Conservation (phyloP, 2,113 vertebrate genomes). For the Lonchura striata region DNA sequence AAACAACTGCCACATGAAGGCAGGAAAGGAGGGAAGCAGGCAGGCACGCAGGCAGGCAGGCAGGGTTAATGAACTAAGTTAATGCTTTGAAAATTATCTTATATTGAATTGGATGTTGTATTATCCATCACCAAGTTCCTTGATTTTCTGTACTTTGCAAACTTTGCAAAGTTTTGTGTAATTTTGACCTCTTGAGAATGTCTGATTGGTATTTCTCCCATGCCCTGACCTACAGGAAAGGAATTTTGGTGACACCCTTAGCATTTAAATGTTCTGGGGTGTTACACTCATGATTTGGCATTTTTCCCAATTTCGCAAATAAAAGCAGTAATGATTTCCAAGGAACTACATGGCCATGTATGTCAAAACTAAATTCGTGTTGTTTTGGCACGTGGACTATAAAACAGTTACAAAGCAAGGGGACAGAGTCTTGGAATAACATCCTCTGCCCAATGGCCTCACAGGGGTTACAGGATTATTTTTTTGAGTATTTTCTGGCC, state of each 20-base stretch:
- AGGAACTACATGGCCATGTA: background rate
- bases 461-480: background rate
- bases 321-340: conserved; percentile 50
- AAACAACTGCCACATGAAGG: conserved; percentile 11
- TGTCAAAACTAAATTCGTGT: background rate
- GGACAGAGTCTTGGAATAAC: background rate
- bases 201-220: background rate
- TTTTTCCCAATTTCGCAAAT: conserved; percentile 61
- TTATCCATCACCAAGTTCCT: background rate
- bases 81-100: background rate
- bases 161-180: background rate
- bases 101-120: background rate
- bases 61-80: background rate
- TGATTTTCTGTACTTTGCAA: background rate
- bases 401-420: background rate
- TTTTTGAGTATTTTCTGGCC: background rate
- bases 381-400: background rate
- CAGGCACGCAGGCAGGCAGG: too few relatives aligned
- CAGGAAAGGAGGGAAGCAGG: too few relatives aligned
- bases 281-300: background rate
- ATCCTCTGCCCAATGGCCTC: background rate
- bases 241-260: background rate
- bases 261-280: background rate
- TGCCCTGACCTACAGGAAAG: background rate
- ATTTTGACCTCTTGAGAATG: background rate